Conservation (phyloP, 2,113 vertebrate species). For the Sapayoa aenigma region DNA sequence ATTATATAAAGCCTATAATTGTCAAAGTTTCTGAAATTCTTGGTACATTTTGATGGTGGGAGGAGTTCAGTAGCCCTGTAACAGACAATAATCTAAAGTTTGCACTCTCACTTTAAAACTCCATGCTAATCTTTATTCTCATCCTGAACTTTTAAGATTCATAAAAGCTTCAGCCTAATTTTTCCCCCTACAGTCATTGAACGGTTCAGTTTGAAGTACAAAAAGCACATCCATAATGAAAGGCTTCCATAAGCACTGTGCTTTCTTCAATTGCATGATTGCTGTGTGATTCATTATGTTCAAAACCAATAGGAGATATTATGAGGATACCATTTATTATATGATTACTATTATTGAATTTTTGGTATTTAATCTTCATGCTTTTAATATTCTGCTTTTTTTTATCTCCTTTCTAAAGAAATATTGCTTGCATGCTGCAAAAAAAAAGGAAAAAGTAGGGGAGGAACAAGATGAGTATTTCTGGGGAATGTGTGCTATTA, state of each 20-base stretch:
- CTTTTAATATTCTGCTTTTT: not conserved
- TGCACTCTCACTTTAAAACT: not conserved
- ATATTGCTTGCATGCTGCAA: not conserved
- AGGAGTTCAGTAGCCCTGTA: not conserved
- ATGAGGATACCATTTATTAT: not conserved
- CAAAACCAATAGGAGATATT: constrained; percentile 37
- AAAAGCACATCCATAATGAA: constrained; percentile 32
- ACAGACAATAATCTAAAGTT: not conserved
- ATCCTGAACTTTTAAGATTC: not conserved
- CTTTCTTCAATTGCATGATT: not conserved
- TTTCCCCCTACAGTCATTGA: constrained; percentile 13
- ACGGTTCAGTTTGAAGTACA: not conserved
- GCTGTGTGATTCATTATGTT: constrained; percentile 38
- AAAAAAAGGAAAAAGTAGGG: not conserved
- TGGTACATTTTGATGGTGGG: not conserved
- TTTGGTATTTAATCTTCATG: not conserved
- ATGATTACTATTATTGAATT: constrained; percentile 15
- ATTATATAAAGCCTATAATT: not conserved
- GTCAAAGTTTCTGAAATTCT: not conserved
- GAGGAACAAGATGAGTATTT: constrained; percentile 5
- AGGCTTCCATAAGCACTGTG: constrained; percentile 18
- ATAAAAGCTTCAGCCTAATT: constrained; percentile 23
- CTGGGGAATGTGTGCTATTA: not conserved
- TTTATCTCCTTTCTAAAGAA: constrained; percentile 14
- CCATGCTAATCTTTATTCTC: not conserved